These are phyloP conservation scores for Bradypodion pumilum DNA, from an alignment of 2,797 vertebrate species.

Conservation along the genomic window DNA sequence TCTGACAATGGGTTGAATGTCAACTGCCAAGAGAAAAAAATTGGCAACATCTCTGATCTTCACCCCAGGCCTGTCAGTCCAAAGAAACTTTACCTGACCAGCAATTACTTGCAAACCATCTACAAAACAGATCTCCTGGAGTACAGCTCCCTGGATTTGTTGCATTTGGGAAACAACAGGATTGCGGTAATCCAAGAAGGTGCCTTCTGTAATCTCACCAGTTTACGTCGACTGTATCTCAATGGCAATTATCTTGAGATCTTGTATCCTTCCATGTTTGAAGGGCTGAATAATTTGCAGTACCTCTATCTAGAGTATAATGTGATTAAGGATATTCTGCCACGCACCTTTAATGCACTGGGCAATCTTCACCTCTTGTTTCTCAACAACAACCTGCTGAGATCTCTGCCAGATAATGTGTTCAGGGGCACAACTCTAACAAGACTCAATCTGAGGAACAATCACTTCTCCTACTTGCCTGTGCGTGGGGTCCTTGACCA, in stretches of 20 bases:
- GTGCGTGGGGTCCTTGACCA: constrained; percentile 93
- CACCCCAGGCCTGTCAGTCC: constrained; percentile 92
- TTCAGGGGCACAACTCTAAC: constrained; percentile 94
- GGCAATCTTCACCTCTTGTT: constrained; percentile 94
- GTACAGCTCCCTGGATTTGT: constrained; percentile 91
- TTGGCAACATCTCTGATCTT: constrained; percentile 92
- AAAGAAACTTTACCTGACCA: constrained; percentile 97
- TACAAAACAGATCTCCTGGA: constrained; percentile 88
- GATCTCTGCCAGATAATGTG: constrained; percentile 89
- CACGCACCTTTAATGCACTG: constrained; percentile 89
- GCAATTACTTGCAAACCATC: constrained; percentile 93
- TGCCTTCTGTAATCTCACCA: constrained; percentile 94
- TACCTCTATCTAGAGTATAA: constrained; percentile 99
- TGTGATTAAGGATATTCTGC: constrained; percentile 95
- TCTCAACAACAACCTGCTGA: constrained; percentile 95
- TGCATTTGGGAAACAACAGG: constrained; percentile 95
- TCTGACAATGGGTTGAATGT: constrained; percentile 94
- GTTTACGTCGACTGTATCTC: constrained; percentile 93
- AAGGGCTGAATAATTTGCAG: constrained; percentile 91
- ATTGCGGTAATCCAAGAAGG: constrained; percentile 94
- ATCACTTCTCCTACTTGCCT: constrained; percentile 93
- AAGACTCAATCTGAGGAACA: constrained; percentile 94
- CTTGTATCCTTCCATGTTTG: constrained; percentile 89
- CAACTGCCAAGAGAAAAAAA: constrained; percentile 95
- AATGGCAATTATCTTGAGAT: constrained; percentile 97